Evolutionary conservation across 2,797 vertebrate genomes (phyloP), one percentile per base, ranked within the genome.

Genomic region (Gadopsis bispinosus): DNA sequence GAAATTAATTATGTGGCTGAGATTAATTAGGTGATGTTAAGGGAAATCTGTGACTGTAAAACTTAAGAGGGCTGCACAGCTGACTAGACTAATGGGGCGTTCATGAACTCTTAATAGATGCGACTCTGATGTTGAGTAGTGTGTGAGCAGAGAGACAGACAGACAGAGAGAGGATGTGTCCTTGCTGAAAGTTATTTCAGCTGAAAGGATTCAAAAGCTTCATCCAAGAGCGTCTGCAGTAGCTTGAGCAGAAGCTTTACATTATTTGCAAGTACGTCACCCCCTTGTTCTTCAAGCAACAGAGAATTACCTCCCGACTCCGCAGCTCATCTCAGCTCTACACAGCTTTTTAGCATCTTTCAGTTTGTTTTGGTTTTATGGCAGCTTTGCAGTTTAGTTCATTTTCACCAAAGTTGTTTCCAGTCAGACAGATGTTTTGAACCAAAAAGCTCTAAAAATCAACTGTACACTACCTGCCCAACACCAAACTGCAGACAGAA

Each of bases 11-110:
- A 88, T 85, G 87, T 83, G 86, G 66, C 81, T 81, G 62, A 86
- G 92, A 92, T 93, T 93, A 92, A 93, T 93, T 94, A 87, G 85
- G 77, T 81, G 88, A 92, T 82, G 88, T 90, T 92, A 87, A 88
- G 83, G 84, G 81, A 91, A 91, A 93, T 92, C 67, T 92, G 88
- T 81, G 85, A 86, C 81, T 87, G 91, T 90, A 87, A 92, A 91
- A 91, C 84, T 90, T 90, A 79, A 76, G 71, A 88, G 85, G 75
- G 77, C 84, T 81, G 73, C 84, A 62, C 88, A 91, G 87, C 88
- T 87, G 89, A 92, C 83, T 74, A 85, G 91, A 89, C 82, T 93
- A 91, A 92, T 93, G 90, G 87, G 86, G 77, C 79, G 48, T 92
- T 92, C 84, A 91, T 92, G 88, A 92, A 91, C 88, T 91, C 90